Evolutionary conservation across 1,140 invertebrate genomes (phyloP).

Genomic region (Diachasmimorpha longicaudata): DNA sequence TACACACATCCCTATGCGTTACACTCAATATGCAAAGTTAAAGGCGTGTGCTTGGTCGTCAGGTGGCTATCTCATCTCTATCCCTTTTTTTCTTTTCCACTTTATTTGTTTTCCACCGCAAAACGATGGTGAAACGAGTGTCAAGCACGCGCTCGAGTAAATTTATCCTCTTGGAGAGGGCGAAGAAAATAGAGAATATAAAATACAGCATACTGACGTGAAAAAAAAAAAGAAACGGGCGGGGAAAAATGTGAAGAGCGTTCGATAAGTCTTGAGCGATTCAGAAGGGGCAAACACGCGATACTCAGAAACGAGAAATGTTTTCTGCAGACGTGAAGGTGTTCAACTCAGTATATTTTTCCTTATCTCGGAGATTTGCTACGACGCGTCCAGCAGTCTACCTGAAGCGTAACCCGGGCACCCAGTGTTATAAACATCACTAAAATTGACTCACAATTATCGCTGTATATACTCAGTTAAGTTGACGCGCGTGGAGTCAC

Average conservation of each 20-base stretch:
- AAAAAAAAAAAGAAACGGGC: background rate
- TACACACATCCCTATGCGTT: background rate
- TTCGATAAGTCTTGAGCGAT: slow-evolving; percentile 4
- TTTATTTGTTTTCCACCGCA: slow-evolving; percentile 9
- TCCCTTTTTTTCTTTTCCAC: background rate
- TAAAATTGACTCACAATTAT: slow-evolving; percentile 12
- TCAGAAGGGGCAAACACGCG: background rate
- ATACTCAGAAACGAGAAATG: background rate
- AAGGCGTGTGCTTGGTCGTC: background rate
- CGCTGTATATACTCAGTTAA: background rate
- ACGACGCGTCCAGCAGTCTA: slow-evolving; percentile 2
- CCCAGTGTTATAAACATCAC: background rate
- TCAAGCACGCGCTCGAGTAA: background rate
- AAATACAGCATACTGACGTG: background rate
- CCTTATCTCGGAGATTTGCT: background rate
- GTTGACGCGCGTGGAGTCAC: background rate
- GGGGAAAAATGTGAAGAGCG: background rate
- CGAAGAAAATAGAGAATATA: background rate
- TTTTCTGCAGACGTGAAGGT: background rate
- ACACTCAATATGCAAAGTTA: slow-evolving; percentile 1
- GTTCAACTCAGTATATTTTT: background rate
- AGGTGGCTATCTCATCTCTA: slow-evolving; percentile 7
- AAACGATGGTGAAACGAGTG: slow-evolving; percentile 3
- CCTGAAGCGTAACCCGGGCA: background rate
- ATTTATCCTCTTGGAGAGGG: background rate